These are phyloP conservation scores for Cephus pygmeus DNA, from an alignment of 2,888 invertebrate genomes.

Conservation along the genomic window DNA sequence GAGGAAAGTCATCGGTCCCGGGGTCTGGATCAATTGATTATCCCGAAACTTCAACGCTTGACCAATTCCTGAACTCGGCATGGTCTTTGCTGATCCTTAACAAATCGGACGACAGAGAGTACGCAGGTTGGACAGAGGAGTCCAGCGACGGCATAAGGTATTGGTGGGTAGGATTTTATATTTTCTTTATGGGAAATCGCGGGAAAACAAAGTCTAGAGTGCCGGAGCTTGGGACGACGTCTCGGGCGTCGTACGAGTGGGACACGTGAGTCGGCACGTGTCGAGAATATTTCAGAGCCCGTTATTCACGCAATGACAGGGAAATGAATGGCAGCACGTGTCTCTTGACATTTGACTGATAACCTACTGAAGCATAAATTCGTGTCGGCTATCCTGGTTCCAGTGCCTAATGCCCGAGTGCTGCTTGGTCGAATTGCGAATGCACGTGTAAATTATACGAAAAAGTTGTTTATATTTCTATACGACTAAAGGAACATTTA, in stretches of 20 bases:
- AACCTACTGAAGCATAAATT: constrained; percentile 48
- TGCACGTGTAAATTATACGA: background rate
- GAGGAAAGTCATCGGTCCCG: background rate
- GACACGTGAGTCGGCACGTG: constrained; percentile 39
- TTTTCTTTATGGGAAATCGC: background rate
- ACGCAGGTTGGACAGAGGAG: background rate
- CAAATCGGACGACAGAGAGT: background rate
- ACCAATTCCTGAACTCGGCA: background rate
- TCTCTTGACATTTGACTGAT: constrained; percentile 58
- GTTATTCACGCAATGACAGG: constrained; percentile 65
- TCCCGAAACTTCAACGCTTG: background rate
- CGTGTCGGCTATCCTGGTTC: constrained; percentile 48
- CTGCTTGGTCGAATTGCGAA: background rate
- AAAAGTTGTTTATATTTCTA: background rate
- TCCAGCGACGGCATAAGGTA: background rate
- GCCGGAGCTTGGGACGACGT: background rate
- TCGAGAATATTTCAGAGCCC: constrained; percentile 56
- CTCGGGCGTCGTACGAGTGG: constrained; percentile 18
- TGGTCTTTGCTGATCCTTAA: background rate
- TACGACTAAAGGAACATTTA: background rate
- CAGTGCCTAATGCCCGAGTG: constrained; percentile 15
- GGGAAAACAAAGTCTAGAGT: background rate
- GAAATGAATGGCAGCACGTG: constrained; percentile 62
- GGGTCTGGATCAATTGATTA: background rate
- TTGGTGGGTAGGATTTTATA: background rate